Evolutionary conservation across 2,113 vertebrate genomes (phyloP).

Genomic region (Brachypteracias leptosomus): DNA sequence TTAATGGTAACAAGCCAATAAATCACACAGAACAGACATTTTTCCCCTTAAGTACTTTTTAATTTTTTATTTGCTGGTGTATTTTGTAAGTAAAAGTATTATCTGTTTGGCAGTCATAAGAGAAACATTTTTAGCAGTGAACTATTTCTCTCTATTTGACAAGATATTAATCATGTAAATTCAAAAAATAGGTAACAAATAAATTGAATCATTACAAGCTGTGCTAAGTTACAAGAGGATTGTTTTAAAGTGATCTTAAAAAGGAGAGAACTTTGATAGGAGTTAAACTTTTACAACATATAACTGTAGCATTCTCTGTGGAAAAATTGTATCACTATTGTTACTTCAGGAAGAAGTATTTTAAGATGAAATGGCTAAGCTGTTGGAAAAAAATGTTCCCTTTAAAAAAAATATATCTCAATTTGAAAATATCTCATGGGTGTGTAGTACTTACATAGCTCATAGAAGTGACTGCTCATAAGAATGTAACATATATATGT

Average conservation of each 20-base stretch:
- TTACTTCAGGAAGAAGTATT: constrained; percentile 14
- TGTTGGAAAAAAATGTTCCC: not conserved
- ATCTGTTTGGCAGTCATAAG: not conserved
- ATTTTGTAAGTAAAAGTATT: not conserved
- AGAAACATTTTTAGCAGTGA: not conserved
- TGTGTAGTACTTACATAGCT: not conserved
- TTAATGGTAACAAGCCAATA: not conserved
- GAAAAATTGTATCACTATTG: constrained; percentile 4
- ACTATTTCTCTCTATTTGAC: not conserved
- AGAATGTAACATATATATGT: not conserved
- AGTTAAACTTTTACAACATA: not conserved
- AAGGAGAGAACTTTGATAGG: not conserved
- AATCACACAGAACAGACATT: not conserved
- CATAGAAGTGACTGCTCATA: not conserved
- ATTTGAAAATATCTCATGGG: constrained; percentile 1
- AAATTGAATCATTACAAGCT: not conserved
- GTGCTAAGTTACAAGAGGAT: not conserved
- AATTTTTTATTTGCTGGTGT: not conserved
- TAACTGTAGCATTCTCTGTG: not conserved
- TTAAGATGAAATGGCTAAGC: not conserved
- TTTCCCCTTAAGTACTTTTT: rapidly evolving
- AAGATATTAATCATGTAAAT: not conserved
- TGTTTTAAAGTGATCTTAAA: not conserved
- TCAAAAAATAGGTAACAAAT: not conserved
- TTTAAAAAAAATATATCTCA: not conserved